These are phyloP conservation scores for Lordiphosa collinella DNA, from an alignment of 1,140 invertebrate genomes.

Conservation along the genomic window DNA sequence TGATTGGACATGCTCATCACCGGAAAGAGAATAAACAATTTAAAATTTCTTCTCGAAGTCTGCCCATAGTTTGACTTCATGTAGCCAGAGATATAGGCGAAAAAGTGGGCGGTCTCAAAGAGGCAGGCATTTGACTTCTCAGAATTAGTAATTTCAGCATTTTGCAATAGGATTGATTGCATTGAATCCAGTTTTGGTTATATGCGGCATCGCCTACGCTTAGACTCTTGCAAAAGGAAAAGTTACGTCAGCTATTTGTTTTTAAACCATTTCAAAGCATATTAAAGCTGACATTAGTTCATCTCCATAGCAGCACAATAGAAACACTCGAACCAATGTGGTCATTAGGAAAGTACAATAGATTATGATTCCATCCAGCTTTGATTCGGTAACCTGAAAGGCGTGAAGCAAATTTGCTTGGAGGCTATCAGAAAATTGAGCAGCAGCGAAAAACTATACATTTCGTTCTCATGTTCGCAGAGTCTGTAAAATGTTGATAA, in stretches of 20 bases:
- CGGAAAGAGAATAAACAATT: slow-evolving; percentile 5
- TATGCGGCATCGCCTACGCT: slow-evolving; percentile 67
- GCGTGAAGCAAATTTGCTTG: slow-evolving; percentile 72
- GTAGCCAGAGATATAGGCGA: slow-evolving; percentile 67
- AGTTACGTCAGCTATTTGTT: neutral
- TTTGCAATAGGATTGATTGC: slow-evolving; percentile 47
- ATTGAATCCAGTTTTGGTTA: slow-evolving; percentile 74
- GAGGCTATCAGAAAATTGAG: slow-evolving; percentile 70
- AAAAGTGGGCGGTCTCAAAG: slow-evolving; percentile 64
- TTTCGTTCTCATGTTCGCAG: slow-evolving; percentile 54
- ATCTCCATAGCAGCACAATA: slow-evolving; percentile 73
- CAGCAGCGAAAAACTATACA: slow-evolving; percentile 64
- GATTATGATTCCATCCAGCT: slow-evolving; percentile 59
- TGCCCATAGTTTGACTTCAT: slow-evolving; percentile 49
- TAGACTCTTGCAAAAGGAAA: slow-evolving; percentile 32
- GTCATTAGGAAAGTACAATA: slow-evolving; percentile 70
- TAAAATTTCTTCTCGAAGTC: neutral
- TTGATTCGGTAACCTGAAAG: slow-evolving; percentile 70
- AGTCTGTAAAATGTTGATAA: slow-evolving; percentile 23
- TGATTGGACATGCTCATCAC: slow-evolving; percentile 73
- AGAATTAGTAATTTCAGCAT: slow-evolving; percentile 57
- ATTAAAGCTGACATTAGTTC: slow-evolving; percentile 52
- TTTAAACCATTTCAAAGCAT: neutral
- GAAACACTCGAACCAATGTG: slow-evolving; percentile 68
- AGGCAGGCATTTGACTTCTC: slow-evolving; percentile 64